Evolutionary conservation across 2,888 invertebrate genomes (phyloP).

Genomic region (Rhaphigaster nebulosa): DNA sequence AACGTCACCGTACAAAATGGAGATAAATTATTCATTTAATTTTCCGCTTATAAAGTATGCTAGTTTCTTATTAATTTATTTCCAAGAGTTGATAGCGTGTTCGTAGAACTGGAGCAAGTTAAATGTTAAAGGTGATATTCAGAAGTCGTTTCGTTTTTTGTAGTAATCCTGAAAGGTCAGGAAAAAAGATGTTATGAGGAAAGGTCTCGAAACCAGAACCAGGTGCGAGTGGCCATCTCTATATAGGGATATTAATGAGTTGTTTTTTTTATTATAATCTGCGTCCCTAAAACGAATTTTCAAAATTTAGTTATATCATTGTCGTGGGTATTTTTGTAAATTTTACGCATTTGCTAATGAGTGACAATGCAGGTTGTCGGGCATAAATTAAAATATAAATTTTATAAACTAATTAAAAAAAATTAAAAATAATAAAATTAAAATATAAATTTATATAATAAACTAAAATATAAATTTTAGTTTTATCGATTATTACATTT

Average conservation of each 20-base stretch:
- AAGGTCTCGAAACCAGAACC: constrained; percentile 7
- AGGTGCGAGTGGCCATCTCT: background rate
- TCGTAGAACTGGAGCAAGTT: constrained; percentile 19
- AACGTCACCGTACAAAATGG: background rate
- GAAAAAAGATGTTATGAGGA: constrained; percentile 25
- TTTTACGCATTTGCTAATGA: too few species aligned
- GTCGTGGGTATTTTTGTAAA: too few species aligned
- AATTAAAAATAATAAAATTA: too few species aligned
- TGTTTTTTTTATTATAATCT: background rate
- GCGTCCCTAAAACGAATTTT: background rate
- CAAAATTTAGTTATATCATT: too few species aligned
- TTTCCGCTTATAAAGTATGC: background rate
- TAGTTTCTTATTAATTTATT: background rate
- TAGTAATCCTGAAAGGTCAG: constrained; percentile 38
- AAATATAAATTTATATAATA: too few species aligned
- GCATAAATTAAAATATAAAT: too few species aligned
- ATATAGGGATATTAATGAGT: background rate
- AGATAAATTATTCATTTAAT: background rate
- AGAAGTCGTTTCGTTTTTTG: background rate
- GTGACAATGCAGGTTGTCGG: too few species aligned
- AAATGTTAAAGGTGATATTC: constrained; percentile 42
- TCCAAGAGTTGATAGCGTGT: background rate
- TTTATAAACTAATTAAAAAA: too few species aligned
- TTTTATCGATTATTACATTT: too few species aligned
- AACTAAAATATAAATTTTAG: too few species aligned